Base-by-base conservation (phyloP, 1,140 invertebrate genomes). In the Globodera ellingtonae region DNA sequence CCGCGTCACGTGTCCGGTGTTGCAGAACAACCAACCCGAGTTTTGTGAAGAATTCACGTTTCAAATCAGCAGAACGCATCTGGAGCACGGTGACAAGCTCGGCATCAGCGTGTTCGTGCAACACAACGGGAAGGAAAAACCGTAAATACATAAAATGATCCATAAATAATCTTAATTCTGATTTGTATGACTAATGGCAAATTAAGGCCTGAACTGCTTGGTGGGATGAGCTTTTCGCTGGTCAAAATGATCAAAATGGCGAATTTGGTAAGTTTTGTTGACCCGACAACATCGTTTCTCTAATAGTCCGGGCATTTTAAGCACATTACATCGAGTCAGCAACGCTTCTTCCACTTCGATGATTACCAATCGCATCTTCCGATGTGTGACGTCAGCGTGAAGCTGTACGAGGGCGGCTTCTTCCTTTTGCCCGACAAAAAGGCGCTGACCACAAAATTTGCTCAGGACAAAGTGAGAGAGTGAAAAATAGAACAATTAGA, bases 141-240 rank as follows among this genome's bases (percentile, higher is more conserved):
- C 72, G 79, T 81, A 79, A 24, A 35, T n/a, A n/a, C n/a, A n/a
- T n/a, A n/a, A n/a, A n/a, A n/a, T n/a, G n/a, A n/a, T n/a, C n/a
- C n/a, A n/a, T n/a, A n/a, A n/a, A n/a, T n/a, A n/a, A n/a, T n/a
- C n/a, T n/a, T n/a, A n/a, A n/a, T n/a, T n/a, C n/a, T n/a, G n/a
- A n/a, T n/a, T n/a, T n/a, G n/a, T n/a, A n/a, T n/a, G n/a, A n/a
- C n/a, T n/a, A 35, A 35, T 35, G 35, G 35, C 35, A 35, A 70
- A 18, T 46, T 24, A 52, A 82, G 81, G n/a, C 65, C 72, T 7
- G 81, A 82, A 76, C 44, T 82, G 35, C 48, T 82, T 21, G 81
- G 81, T 50, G 59, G 81, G 15, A 82, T 82, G 81, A 82, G 71
- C 46, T 82, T 82, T 52, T 81, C 81, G 5, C 47, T 82, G 46